Evolutionary conservation across 2,888 invertebrate species (phyloP), one percentile per base, ranked within the genome.

Genomic region (Stenolophus ochropezus): DNA sequence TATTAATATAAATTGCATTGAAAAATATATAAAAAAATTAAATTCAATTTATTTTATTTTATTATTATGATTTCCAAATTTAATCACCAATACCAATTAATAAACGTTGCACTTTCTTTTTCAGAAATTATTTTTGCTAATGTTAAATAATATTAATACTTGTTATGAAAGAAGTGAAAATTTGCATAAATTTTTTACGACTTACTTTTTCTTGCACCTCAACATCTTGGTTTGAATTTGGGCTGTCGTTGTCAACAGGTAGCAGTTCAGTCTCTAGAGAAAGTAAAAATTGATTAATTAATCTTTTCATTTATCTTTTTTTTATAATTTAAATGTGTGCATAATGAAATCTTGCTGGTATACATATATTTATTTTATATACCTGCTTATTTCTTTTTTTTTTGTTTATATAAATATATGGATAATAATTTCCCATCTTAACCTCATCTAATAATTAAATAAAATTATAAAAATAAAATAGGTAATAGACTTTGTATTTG

Each of bases 231-330:
- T 42, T 16, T 11, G 42, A 69, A 69, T 20, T 33, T 14, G 33
- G n/a, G 69, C 33, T 69, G 11, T 33, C 8, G 16, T 69, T 5
- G 1, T 16, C 18, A 3, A 6, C 16, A 3, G 14, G 33, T 20
- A 69, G 69, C 6, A 69, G 20, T 33, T 69, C 69, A 4, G 69
- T 33, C 33, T 69, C 69, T 69, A 20, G 69, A 69, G 69, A 69
- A 47, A 69, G 69, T 69, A 61, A 20, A 61, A 58, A 61, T 14
- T 61, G 14, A 25, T 61, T 18, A 8, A 25, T 61, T 61, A 61
- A 56, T 18, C 21, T 20, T 56, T 21, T 20, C 25, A n/a, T 8
- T 11, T 61, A n/a, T 27, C 23, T 61, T 25, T 25, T 4, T 5
- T 61, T 23, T 61, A 21, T 23, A 56, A 20, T 56, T 21, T 21